Evolutionary conservation across 1,140 invertebrate genomes (phyloP), one percentile per base, ranked within the genome.

Genomic region (Drosophila subpulchrella): DNA sequence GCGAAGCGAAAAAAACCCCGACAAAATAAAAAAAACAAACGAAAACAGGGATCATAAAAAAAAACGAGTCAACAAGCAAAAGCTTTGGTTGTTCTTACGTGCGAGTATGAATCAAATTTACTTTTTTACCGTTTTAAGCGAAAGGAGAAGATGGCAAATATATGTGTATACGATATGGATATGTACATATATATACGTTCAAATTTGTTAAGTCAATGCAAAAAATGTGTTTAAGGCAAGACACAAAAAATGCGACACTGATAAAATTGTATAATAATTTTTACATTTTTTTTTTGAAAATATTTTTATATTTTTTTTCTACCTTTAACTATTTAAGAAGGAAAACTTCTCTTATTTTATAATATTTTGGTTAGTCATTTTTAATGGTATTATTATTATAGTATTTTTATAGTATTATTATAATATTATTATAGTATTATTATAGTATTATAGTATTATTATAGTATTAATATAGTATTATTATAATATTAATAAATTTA

Each of bases 61-160:
- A 74, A 74, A 74, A 73, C 71, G 34, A 61, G 41, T 58, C 60
- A 75, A 76, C 76, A 84, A 66, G 67, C 62, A 75, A 75, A 51
- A 57, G 46, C 44, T 53, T 59, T 57, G 47, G 65, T 74, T 88
- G 74, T 81, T 84, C 36, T 48, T 76, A 47, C 63, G 34, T 47
- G 27, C 36, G 27, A 60, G 60, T 57, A 71, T 85, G 77, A 90
- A 90, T 81, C 70, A 90, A 90, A 91, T 89, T 91, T 91, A 91
- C 88, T 89, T 91, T 91, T 91, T 91, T 91, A 91, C 88, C 88
- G 88, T 91, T 91, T 91, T 84, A 76, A 91, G 88, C 88, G 88
- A 91, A 91, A 91, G 88, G 88, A 91, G 82, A 75, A 74, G 63
- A 75, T 72, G 38, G 38, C 58, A 42, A 58, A 61, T 61, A 51